phyloP scores from a whole-genome alignment of 2,797 vertebrate species.

The Acanthopagrus latus region DNA sequence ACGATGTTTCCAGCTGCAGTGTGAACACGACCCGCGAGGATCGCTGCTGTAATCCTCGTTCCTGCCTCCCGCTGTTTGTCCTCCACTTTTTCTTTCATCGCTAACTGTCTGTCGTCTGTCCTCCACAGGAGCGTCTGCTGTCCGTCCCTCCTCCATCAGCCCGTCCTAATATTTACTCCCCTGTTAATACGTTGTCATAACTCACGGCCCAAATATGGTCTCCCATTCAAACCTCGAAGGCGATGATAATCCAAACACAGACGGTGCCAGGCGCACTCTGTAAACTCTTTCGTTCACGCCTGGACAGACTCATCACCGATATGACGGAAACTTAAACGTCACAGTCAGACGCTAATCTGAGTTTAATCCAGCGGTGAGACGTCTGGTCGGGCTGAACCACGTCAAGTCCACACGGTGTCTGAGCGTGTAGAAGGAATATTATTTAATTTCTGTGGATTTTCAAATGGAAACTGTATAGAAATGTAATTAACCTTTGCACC shows the following conservation, averaged over 20 bases:
- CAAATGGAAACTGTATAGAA: background rate
- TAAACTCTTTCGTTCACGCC: slow-evolving; percentile 47
- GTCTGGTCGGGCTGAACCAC: no score
- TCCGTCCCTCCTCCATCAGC: slow-evolving; percentile 43
- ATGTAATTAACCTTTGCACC: slow-evolving; percentile 4
- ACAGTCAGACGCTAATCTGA: background rate
- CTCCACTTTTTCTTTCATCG: background rate
- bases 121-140: background rate
- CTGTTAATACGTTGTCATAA: slow-evolving; percentile 63
- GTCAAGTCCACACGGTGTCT: background rate
- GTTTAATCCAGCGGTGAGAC: background rate
- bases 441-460: background rate
- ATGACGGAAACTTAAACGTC: slow-evolving; percentile 18
- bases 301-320: slow-evolving; percentile 1
- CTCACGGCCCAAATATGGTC: slow-evolving; percentile 75
- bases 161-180: slow-evolving; percentile 78
- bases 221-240: slow-evolving; percentile 21
- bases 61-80: background rate
- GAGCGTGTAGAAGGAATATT: background rate
- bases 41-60: background rate
- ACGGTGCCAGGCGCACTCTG: slow-evolving; percentile 30
- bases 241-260: slow-evolving; percentile 39
- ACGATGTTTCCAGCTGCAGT: background rate
- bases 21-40: slow-evolving; percentile 4
- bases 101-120: background rate